Evolutionary conservation across 2,888 invertebrate genomes (phyloP).

Genomic region (Cheilosia grossa): DNA sequence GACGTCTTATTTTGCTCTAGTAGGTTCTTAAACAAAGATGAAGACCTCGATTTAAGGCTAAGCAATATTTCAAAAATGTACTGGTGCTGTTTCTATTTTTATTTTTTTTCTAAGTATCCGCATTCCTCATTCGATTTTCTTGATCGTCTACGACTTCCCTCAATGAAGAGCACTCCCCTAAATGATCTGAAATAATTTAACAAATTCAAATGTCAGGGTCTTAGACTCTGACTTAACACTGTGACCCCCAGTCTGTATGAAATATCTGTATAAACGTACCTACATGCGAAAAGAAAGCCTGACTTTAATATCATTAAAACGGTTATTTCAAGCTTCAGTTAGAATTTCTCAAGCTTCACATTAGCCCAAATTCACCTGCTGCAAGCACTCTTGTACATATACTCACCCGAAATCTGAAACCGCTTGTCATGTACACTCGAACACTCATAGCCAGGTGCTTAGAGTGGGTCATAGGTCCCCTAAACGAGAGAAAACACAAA

Average conservation of each 20-base stretch:
- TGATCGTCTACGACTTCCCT: no score
- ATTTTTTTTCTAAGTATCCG: no score
- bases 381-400: constrained; percentile 46
- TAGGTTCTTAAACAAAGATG: no score
- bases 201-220: not conserved
- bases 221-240: not conserved
- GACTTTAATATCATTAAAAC: constrained; percentile 18
- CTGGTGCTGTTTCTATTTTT: no score
- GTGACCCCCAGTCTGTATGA: not conserved
- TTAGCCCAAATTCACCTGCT: constrained; percentile 65
- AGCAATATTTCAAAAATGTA: no score
- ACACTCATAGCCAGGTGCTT: constrained; percentile 40
- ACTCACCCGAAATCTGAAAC: not conserved
- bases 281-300: not conserved
- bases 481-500: constrained; percentile 16
- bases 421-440: constrained; percentile 27
- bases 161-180: no score
- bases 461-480: constrained; percentile 54
- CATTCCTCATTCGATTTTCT: no score
- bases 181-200: not conserved
- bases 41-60: no score
- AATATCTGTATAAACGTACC: not conserved
- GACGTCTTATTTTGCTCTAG: no score
- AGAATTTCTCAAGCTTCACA: constrained; percentile 61
- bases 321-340: constrained; percentile 21